Evolutionary conservation across 1,140 invertebrate genomes (phyloP).

Genomic region (Odontomachus brunneus): DNA sequence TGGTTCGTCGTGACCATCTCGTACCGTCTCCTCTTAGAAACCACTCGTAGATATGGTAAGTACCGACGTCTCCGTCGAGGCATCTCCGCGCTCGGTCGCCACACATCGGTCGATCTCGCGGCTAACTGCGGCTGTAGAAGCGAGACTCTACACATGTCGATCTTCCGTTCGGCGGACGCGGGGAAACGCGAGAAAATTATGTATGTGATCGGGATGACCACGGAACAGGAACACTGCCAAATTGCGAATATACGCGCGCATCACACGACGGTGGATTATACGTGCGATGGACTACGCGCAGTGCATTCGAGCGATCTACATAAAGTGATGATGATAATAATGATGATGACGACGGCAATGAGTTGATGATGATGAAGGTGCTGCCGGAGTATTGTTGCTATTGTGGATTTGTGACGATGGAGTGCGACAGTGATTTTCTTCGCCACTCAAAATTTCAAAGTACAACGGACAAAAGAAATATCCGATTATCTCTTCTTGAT

Average conservation of each 20-base stretch:
- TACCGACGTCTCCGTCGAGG: slow-evolving; percentile 46
- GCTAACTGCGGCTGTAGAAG: too few species aligned
- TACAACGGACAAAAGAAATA: too few species aligned
- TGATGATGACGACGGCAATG: not conserved
- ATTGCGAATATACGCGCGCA: not conserved
- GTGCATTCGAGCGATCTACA: slow-evolving; percentile 30
- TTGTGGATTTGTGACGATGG: slow-evolving; percentile 41
- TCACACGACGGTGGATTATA: slow-evolving; percentile 19
- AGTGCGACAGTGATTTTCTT: slow-evolving; percentile 65
- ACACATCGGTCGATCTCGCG: too few species aligned
- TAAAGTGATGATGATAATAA: slow-evolving; percentile 49
- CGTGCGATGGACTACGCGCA: slow-evolving; percentile 24
- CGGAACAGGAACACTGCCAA: slow-evolving; percentile 2
- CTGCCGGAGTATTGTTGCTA: slow-evolving; percentile 1
- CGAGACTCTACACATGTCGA: not conserved
- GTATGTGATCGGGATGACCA: not conserved
- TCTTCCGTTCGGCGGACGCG: not conserved
- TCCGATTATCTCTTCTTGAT: too few species aligned
- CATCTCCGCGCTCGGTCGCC: not conserved
- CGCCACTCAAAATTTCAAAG: not conserved
- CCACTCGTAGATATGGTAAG: slow-evolving; percentile 81
- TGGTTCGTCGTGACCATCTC: slow-evolving; percentile 85
- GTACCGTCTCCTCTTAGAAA: slow-evolving; percentile 78
- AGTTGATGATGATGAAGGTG: slow-evolving; percentile 17
- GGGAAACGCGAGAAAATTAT: not conserved